Base-by-base conservation (phyloP, 2,113 vertebrate genomes). In the Tapirus terrestris region DNA sequence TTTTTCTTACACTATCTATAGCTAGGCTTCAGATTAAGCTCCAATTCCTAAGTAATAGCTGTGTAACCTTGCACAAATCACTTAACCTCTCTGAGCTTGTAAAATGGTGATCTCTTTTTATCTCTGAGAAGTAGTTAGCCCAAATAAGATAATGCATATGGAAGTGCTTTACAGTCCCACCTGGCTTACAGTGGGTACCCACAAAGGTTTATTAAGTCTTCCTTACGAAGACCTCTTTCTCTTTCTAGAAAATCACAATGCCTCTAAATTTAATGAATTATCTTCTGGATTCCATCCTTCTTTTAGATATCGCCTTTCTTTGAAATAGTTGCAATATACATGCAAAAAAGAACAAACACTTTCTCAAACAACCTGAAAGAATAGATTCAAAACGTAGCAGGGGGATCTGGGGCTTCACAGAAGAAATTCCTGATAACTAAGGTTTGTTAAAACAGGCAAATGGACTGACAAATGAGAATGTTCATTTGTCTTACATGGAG, bases 21-120 rank as follows among this genome's bases (percentile, higher is more conserved):
- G 45, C 91, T 58, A 79, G 48, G 13, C 25, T 83, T 89, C 3
- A 75, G 61, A 75, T 82, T 43, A 96, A 92, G 31, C 27, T 11
- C 17, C 33, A 83, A 53, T n/a, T 95, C 65, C n/a, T 86, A 97
- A 56, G 63, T 86, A 96, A 84, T 6, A 84, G 88, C 83, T 94
- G 63, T 83, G 68, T 83, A 93, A 94, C 60, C 75, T 39, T 96
- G 18, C 13, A 89, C 63, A 90, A 89, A 95, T 88, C 76, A 93
- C 70, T 86, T 73, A 75, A 79, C 76, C 91, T 97, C 92, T 93
- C 85, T 97, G 86, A 91, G n/a, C 20, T 48, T 82, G 1, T 91
- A 81, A 86, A 93, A 72, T 7, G 36, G 33, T 33, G 27, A 43
- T 90, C 27, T 83, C 53, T 36, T 68, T 91, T 70, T 45, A 95